A percentile compares a stretch with the other conserved stretches of the same genome.
Conservation (phyloP, 2,888 invertebrate species). For the Rhopalosiphum nymphaeae region DNA sequence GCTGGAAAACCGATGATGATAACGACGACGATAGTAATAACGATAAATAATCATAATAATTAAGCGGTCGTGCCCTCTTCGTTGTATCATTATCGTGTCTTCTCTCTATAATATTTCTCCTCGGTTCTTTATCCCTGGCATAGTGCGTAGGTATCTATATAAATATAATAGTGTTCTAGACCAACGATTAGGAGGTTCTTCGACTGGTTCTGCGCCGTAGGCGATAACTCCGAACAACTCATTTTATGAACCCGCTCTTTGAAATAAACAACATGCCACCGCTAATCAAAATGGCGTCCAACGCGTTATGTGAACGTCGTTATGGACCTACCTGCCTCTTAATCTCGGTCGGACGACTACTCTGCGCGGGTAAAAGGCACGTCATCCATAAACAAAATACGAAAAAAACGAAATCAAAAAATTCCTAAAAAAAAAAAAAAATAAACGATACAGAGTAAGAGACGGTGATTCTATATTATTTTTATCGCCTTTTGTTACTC, state of each 20-base stretch:
- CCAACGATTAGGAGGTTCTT: constrained; percentile 51
- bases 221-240: constrained; percentile 61
- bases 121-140: constrained; percentile 1
- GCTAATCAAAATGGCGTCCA: constrained; percentile 63
- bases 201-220: constrained; percentile 46
- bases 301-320: constrained; percentile 55
- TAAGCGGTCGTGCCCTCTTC: constrained; percentile 26
- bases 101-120: background rate
- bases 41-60: constrained; percentile 44
- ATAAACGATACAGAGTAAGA: background rate
- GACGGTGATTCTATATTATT: background rate
- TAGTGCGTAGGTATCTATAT: background rate
- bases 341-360: constrained; percentile 21
- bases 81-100: constrained; percentile 7
- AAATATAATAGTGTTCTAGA: constrained; percentile 17
- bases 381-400: background rate
- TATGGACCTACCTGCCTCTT: constrained; percentile 27
- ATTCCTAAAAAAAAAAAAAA: background rate
- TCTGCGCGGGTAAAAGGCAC: background rate
- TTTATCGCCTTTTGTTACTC: background rate
- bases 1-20: background rate
- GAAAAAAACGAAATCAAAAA: background rate
- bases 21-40: constrained; percentile 1
- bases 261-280: constrained; percentile 64
- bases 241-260: constrained; percentile 63